These are phyloP conservation scores for Antechinus stuartii DNA, from an alignment of 2,113 vertebrate species.

Conservation along the genomic window DNA sequence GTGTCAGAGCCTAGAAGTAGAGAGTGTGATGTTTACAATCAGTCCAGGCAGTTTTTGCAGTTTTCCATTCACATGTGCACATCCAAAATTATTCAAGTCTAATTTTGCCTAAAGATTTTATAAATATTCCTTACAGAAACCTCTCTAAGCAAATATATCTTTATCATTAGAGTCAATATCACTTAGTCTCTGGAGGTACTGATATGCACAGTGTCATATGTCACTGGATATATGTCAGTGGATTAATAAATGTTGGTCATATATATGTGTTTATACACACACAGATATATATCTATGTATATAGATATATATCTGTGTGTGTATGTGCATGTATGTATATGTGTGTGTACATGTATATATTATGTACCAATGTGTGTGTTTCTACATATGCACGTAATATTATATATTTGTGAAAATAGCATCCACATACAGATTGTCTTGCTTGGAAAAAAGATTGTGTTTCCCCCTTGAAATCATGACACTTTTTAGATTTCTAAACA, in stretches of 20 bases:
- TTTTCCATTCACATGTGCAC: not conserved
- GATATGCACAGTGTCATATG: not conserved
- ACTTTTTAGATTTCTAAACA: not conserved
- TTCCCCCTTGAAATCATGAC: not conserved
- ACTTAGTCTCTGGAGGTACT: not conserved
- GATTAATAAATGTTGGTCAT: not conserved
- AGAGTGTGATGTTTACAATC: not conserved
- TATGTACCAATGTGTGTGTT: not conserved
- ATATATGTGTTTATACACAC: not conserved
- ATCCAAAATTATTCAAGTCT: conserved; percentile 58
- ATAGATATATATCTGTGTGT: not conserved
- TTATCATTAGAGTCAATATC: conserved; percentile 36
- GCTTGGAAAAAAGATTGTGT: not conserved
- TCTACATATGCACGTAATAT: not conserved
- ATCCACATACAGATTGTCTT: not conserved
- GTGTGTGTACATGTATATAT: not conserved
- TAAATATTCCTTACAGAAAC: conserved; percentile 59
- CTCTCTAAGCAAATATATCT: conserved; percentile 46
- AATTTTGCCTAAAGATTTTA: conserved; percentile 60
- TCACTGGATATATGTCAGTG: not conserved
- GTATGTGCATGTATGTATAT: too few species aligned
- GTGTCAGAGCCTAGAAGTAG: not conserved
- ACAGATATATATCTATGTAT: too few species aligned
- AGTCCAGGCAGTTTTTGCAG: not conserved
- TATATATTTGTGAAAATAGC: not conserved